Base-by-base conservation (phyloP, 2,113 vertebrate genomes). In the Procapra przewalskii region DNA sequence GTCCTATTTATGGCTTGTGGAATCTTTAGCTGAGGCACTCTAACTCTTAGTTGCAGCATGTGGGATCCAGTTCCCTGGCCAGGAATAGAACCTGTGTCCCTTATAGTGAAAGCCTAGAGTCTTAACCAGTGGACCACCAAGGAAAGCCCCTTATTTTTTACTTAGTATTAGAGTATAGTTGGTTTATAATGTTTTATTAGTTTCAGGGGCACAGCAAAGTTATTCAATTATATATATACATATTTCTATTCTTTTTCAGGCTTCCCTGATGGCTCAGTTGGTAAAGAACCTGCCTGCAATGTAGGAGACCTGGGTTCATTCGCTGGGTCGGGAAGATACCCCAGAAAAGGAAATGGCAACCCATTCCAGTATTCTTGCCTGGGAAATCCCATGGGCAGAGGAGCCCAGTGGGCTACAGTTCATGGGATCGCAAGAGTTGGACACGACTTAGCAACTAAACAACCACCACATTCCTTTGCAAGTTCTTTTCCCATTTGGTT, bases 401-500 rank as follows among this genome's bases (percentile, higher is more conserved):
- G 67, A 75, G 3, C 64, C 64, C 0, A 0, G 36, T 3, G 5
- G 36, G n/a, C 67, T 40, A 40, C 5, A 40, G 67, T 75, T 21
- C 21, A 75, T 40, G 67, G 3, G 21, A 21, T 40, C 0, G 0
- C 36, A 75, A 75, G 36, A 75, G 36, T 75, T 0, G 0, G 5
- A 75, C n/a, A 40, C 3, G 19, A 75, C 67, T 75, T 75, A 75
- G 21, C 67, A 40, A 3, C n/a, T 75, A 75, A 75, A 75, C 5
- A 10, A 75, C 19, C 10, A 75, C n/a, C 67, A 75, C 19, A 23
- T 75, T 75, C 36, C 36, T 75, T 75, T 75, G 3, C 15, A 50
- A 80, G 8, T 50, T 81, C 48, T 81, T 21, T 81, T 33, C 79
- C 79, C 17, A 21, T 52, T 52, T 52, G 31, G 5, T 52, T 81